These are phyloP conservation scores for Monomorium pharaonis DNA, from an alignment of 1,140 invertebrate species.

Conservation along the genomic window DNA sequence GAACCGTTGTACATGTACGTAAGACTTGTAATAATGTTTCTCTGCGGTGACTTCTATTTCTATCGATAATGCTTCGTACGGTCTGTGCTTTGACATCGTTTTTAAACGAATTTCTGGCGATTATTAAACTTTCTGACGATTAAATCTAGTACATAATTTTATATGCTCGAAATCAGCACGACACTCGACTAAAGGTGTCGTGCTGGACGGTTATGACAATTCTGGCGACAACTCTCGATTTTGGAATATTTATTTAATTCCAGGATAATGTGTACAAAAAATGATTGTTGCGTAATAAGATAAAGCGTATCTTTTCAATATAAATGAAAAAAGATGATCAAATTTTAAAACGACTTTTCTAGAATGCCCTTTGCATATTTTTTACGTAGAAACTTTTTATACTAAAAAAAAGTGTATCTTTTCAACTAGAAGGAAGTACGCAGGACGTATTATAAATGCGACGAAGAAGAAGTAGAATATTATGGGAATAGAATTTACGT, in stretches of 20 bases:
- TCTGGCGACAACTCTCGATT: no score
- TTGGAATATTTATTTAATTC: no score
- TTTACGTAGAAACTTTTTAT: neutral
- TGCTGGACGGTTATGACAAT: no score
- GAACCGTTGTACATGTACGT: constrained; percentile 7
- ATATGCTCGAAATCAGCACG: no score
- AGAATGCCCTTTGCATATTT: neutral
- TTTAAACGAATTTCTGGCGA: no score
- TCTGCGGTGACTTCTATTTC: neutral
- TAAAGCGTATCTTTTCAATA: neutral
- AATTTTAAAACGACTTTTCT: neutral
- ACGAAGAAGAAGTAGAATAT: constrained; percentile 1
- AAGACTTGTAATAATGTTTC: neutral
- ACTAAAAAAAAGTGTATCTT: neutral
- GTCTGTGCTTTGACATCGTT: no score
- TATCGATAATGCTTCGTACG: no score
- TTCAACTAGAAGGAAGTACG: neutral
- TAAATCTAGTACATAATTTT: no score
- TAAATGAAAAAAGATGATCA: constrained; percentile 5
- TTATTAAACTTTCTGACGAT: no score
- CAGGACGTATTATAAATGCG: neutral
- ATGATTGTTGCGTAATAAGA: neutral
- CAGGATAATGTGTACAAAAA: neutral
- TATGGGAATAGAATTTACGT: constrained; percentile 22
- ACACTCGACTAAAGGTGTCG: no score